A percentile compares a stretch with the other conserved stretches of the same genome.
Conservation (phyloP, 1,140 invertebrate species). For the Drosophila nasuta region DNA sequence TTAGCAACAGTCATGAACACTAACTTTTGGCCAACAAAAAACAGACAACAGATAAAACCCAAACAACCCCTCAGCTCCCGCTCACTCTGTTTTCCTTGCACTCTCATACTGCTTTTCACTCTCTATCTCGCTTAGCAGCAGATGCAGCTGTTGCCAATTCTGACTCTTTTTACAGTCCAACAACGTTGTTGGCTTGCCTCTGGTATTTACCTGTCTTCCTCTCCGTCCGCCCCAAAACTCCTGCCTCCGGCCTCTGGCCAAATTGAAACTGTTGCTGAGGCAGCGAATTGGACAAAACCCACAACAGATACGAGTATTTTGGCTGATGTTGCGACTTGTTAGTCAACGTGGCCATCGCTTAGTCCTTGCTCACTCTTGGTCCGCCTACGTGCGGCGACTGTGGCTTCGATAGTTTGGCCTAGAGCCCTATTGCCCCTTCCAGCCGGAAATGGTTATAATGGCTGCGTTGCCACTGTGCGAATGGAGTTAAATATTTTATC, state of each 20-base stretch:
- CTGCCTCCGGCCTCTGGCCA: neutral
- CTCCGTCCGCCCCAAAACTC: constrained; percentile 2
- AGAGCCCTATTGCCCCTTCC: neutral
- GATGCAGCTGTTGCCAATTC: constrained; percentile 47
- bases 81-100: neutral
- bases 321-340: constrained; percentile 45
- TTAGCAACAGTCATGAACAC: constrained; percentile 63
- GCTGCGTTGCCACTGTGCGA: constrained; percentile 33
- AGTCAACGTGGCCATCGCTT: constrained; percentile 20
- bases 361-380: neutral
- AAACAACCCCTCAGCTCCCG: neutral
- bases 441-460: constrained; percentile 42
- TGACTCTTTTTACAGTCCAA: constrained; percentile 18
- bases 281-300: constrained; percentile 35
- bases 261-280: constrained; percentile 51
- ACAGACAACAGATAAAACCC: constrained; percentile 35
- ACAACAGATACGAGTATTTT: constrained; percentile 21
- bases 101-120: neutral
- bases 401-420: constrained; percentile 15
- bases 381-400: constrained; percentile 34
- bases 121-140: neutral
- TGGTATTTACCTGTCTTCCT: constrained; percentile 24
- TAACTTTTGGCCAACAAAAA: constrained; percentile 58
- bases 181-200: constrained; percentile 5
- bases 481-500: constrained; percentile 52